Base-by-base conservation (phyloP, 1,140 invertebrate genomes). In the Anadara kagoshimensis region DNA sequence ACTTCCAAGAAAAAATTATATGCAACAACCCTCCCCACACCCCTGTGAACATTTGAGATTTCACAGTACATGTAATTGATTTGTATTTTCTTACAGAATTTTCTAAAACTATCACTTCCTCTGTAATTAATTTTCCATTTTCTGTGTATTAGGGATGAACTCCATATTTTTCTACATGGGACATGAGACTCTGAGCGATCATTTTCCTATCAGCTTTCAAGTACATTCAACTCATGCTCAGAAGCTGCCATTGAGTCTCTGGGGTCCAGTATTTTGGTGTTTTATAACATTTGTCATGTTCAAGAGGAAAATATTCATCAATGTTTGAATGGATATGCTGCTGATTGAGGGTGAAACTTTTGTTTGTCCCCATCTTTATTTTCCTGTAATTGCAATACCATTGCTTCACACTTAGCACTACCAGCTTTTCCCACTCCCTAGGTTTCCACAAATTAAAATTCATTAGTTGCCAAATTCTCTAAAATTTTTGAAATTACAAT, bases 81-180 rank as follows among this genome's bases (percentile, higher is more conserved):
- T n/a, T 10, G 8, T 47, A 43, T 0, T 65, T 26, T 5, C 18
- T 51, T 18, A 51, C 2, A 16, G 1, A 20, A 18, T 16, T 51
- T 18, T 4, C 20, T 51, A 20, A 18, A 51, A 20, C 49, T 2
- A 18, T 18, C 1, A 18, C 16, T 51, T 51, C 20, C 10, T 20
- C 10, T 51, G 2, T 51, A n/a, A n/a, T 20, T 51, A 10, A 20
- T 63, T 24, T 8, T 45, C 5, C 24, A 20, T 41, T 51, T 53
- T 14, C 16, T 11, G 45, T 16, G 22, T 24, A 24, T 14, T 54
- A 90, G 96, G 96, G 36, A 96, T 96, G 92, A 98, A 98, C 89
- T 93, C 95, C 14, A 93, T 97, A 20, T 89, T 95, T 7, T 91
- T 97, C 77, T 98, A 97, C 86, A 89, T 96, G 12, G 95, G 95